Percentiles rank a stretch among this genome's conserved stretches.
Conservation (phyloP, 2,797 vertebrate species). For the Picus viridis region DNA sequence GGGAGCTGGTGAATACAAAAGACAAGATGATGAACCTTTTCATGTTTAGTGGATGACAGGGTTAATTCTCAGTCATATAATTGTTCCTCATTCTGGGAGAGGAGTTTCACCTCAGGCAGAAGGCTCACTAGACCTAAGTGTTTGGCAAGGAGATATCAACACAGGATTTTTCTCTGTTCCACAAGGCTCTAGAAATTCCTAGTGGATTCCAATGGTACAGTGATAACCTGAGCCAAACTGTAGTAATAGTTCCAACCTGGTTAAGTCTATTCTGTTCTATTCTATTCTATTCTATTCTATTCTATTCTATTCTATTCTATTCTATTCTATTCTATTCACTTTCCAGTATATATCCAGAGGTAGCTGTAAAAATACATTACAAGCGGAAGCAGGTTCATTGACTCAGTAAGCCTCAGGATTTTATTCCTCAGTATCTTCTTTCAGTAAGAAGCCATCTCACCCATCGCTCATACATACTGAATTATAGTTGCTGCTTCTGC, state of each 20-base stretch:
- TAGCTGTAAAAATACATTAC: neutral
- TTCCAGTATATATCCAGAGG: neutral
- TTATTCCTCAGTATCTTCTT: neutral
- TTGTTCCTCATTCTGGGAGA: neutral
- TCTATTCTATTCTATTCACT: neutral
- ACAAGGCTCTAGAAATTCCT: neutral
- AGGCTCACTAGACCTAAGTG: neutral
- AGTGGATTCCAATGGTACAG: fast-evolving
- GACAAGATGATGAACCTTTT: neutral
- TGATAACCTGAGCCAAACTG: neutral
- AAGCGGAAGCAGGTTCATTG: neutral
- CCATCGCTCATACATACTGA: neutral
- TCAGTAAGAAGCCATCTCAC: neutral
- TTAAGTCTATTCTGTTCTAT: too few relatives aligned
- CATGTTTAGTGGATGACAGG: neutral
- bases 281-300: too few relatives aligned
- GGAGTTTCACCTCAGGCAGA: neutral
- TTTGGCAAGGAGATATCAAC: neutral
- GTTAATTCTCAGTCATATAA: neutral
- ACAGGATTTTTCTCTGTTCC: neutral
- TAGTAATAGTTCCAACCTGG: neutral
- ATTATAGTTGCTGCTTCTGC: neutral
- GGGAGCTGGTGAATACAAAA: neutral
- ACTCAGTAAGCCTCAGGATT: neutral
- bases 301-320: too few relatives aligned